phyloP scores from a whole-genome alignment of 2,113 vertebrate genomes.

The Forbesichthys agassizii region DNA sequence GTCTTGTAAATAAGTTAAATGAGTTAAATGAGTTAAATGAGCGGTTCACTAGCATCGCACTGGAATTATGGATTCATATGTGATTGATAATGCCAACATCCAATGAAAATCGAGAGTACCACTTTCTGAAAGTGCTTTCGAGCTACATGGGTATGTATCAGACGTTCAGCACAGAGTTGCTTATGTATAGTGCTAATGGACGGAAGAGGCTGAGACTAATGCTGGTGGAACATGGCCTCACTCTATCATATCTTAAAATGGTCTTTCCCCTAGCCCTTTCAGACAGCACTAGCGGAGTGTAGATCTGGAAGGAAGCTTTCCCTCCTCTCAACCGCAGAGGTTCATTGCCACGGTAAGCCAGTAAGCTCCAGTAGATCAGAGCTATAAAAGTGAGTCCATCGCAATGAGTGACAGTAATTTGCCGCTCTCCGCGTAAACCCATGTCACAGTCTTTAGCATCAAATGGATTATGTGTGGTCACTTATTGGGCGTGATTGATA shows the following conservation, averaged over 20 bases:
- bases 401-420: constrained; percentile 60
- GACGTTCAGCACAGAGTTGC: too few relatives aligned
- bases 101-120: too few relatives aligned
- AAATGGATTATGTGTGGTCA: constrained; percentile 61
- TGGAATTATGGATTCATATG: too few relatives aligned
- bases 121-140: too few relatives aligned
- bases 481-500: constrained; percentile 70
- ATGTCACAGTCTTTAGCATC: constrained; percentile 62
- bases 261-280: not conserved
- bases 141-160: too few relatives aligned
- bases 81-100: too few relatives aligned
- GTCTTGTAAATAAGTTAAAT: too few relatives aligned
- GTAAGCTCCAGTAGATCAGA: constrained; percentile 29
- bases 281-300: not conserved
- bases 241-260: constrained; percentile 1
- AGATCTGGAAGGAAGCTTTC: constrained; percentile 7
- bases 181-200: too few relatives aligned
- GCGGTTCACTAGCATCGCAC: too few relatives aligned
- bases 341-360: constrained; percentile 32
- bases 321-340: not conserved
- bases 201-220: too few relatives aligned
- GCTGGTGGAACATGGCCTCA: constrained; percentile 25
- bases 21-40: too few relatives aligned
- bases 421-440: constrained; percentile 52
- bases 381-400: constrained; percentile 37